A percentile compares a stretch with the other conserved stretches of the same genome.
Conservation (phyloP, 2,888 invertebrate genomes). For the Cistogaster globosa region DNA sequence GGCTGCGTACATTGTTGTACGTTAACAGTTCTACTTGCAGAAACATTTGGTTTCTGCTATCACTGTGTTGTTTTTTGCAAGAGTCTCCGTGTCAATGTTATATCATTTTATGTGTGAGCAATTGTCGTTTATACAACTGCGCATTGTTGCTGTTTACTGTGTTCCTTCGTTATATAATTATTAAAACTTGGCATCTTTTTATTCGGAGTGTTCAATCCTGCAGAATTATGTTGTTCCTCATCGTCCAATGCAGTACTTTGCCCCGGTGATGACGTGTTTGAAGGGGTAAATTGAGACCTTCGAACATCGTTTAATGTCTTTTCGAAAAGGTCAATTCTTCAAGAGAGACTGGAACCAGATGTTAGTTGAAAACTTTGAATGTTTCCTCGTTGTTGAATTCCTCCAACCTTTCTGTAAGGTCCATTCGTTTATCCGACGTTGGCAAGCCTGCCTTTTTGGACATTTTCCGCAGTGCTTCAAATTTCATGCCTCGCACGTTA, state of each 20-base stretch:
- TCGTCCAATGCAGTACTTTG: background rate
- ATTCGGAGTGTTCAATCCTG: background rate
- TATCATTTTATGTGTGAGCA: background rate
- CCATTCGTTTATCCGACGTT: background rate
- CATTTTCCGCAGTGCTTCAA: background rate
- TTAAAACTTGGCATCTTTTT: background rate
- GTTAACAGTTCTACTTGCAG: background rate
- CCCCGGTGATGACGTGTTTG: background rate
- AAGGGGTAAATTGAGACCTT: background rate
- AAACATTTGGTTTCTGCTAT: background rate
- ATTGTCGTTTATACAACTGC: background rate
- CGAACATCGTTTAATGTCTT: background rate
- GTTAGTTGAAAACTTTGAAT: background rate
- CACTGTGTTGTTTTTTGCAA: background rate
- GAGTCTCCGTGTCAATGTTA: background rate
- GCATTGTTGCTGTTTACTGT: background rate
- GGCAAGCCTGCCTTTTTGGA: background rate
- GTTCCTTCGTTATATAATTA: background rate
- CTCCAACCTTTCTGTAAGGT: background rate
- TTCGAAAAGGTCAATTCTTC: conserved; percentile 1
- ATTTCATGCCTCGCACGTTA: background rate
- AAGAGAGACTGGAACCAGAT: background rate
- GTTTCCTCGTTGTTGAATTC: background rate
- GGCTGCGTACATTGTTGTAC: background rate
- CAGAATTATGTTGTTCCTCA: background rate